Conservation (phyloP, 1,140 invertebrate species). For the Psix sp. region DNA sequence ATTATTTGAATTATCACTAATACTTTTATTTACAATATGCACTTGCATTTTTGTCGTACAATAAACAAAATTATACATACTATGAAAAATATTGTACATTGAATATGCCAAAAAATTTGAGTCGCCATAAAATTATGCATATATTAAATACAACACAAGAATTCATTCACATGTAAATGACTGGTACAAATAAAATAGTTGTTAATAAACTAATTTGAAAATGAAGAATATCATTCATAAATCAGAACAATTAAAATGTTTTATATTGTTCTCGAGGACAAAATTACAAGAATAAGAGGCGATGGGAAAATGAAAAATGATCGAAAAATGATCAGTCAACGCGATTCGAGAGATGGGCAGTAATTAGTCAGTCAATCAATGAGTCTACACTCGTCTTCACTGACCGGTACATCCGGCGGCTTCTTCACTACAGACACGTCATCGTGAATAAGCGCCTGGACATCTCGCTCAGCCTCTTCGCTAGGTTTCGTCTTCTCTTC, state of each 20-base stretch:
- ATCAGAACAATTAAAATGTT: neutral
- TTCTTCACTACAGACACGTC: slow-evolving; percentile 6
- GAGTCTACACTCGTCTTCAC: slow-evolving; percentile 32
- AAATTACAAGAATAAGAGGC: neutral
- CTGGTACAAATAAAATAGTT: neutral
- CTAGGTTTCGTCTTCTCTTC: slow-evolving; percentile 10
- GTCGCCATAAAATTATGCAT: too few species aligned
- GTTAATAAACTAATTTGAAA: neutral
- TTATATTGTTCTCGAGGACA: neutral
- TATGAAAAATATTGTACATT: too few species aligned
- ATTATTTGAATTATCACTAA: too few species aligned
- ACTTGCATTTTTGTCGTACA: too few species aligned
- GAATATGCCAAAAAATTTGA: too few species aligned
- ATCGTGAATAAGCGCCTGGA: slow-evolving; percentile 57
- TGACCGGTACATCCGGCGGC: slow-evolving; percentile 1
- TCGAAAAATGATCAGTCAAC: slow-evolving; percentile 10
- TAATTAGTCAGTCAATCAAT: slow-evolving; percentile 46
- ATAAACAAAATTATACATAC: too few species aligned
- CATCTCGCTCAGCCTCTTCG: slow-evolving; percentile 49
- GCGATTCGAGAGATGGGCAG: slow-evolving; percentile 25
- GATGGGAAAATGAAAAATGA: too few species aligned
- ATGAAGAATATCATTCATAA: neutral
- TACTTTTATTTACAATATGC: too few species aligned
- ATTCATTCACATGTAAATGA: too few species aligned
- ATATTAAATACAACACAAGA: too few species aligned